Evolutionary conservation across 2,113 vertebrate genomes (phyloP).

Genomic region (Cygnus buccinator): DNA sequence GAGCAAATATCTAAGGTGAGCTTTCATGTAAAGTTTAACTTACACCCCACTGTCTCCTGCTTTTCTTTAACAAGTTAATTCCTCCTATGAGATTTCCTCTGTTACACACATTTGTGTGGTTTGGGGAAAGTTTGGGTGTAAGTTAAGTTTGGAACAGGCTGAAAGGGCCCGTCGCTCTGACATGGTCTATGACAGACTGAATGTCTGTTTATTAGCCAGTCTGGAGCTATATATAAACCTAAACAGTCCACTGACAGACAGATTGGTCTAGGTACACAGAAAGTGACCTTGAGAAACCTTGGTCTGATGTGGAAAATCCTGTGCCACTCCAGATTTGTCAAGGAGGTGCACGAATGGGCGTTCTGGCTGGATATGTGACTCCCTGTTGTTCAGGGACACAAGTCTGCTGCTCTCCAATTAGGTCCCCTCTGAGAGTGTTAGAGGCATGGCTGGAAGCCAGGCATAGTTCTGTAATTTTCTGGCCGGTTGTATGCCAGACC

Average conservation of each 20-base stretch:
- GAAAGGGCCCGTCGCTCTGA: not conserved
- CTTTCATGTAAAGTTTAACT: not conserved
- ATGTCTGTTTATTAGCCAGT: conserved; percentile 34
- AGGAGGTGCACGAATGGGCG: not conserved
- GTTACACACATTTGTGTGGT: not conserved
- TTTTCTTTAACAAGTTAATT: conserved; percentile 16
- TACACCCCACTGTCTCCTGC: not conserved
- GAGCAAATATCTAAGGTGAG: not conserved
- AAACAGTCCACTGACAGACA: not conserved
- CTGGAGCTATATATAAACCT: conserved; percentile 39
- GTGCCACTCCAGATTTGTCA: not conserved
- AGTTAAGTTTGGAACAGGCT: conserved; percentile 6
- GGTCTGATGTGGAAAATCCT: conserved; percentile 8
- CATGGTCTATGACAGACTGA: conserved; percentile 25
- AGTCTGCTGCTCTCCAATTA: not conserved
- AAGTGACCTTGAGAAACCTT: conserved; percentile 2
- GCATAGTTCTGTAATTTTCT: not conserved
- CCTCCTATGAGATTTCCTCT: not conserved
- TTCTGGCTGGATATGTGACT: not conserved
- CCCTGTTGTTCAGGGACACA: not conserved
- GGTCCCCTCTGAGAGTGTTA: not conserved
- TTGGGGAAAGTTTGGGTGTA: conserved; percentile 17
- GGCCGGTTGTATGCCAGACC: not conserved
- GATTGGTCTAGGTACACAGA: not conserved
- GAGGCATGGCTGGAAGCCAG: not conserved